Evolutionary conservation across 2,113 vertebrate species (phyloP).

Genomic region (Ploceus nigricollis): DNA sequence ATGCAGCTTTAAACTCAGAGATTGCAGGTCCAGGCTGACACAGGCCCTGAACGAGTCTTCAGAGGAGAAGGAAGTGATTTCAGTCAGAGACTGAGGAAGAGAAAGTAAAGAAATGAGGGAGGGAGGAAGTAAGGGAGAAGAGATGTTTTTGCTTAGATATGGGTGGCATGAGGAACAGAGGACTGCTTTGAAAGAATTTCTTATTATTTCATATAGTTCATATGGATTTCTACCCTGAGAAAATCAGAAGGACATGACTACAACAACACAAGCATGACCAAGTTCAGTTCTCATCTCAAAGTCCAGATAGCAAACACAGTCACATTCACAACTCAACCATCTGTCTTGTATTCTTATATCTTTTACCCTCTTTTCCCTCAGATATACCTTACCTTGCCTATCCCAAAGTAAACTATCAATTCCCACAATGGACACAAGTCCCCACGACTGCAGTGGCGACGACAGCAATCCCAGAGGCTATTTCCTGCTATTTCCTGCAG

Average conservation of each 20-base stretch:
- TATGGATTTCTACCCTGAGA: background rate
- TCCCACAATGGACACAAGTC: background rate
- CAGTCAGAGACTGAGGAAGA: conserved; percentile 57
- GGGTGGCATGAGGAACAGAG: conserved; percentile 2
- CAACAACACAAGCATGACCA: background rate
- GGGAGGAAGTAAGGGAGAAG: background rate
- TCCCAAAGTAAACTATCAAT: background rate
- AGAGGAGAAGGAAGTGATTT: background rate
- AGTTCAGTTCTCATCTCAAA: background rate
- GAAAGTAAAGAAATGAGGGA: background rate
- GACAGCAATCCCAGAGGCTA: background rate
- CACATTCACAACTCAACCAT: background rate
- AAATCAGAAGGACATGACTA: conserved; percentile 1
- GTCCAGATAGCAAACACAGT: background rate
- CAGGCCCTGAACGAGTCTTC: background rate
- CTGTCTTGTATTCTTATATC: background rate
- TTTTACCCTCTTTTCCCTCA: background rate
- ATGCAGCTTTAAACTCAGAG: conserved; percentile 37
- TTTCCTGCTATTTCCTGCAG: background rate
- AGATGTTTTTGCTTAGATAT: background rate
- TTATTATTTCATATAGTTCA: background rate
- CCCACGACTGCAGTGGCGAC: background rate
- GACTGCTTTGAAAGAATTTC: background rate
- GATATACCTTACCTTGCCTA: background rate
- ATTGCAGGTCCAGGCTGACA: background rate